Evolutionary conservation across 2,113 vertebrate species (phyloP), one percentile per base, ranked within the genome.

Genomic region (Anser cygnoides): DNA sequence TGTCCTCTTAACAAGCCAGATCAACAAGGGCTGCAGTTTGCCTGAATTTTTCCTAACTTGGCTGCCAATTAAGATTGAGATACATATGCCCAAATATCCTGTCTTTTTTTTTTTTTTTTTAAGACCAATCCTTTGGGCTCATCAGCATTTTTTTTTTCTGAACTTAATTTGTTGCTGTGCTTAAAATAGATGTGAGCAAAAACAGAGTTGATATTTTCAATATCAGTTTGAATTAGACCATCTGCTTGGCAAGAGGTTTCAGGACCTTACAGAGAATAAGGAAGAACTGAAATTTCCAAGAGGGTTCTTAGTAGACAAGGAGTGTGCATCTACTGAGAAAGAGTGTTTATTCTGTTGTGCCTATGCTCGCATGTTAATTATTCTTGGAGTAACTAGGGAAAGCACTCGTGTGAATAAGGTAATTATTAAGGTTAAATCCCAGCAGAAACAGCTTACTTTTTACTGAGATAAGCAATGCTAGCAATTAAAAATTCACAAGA

Each of bases 341-440:
- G 10, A 46, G 12, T 12, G 29, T 9, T 89, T 57, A 52, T 82
- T 62, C 54, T 84, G 19, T 81, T 81, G 41, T 43, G 46, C 43
- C 49, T 67, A 2, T 4, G 16, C 29, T 90, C 75, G 50, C 39
- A 50, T 43, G 95, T 96, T 96, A 96, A 96, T 97, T 93, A 96
- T 85, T 87, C 37, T 77, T 92, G 39, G 62, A 90, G 90, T 87
- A 97, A 85, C 41, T 66, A 65, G 50, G 35, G 65, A 95, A 92
- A 87, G 14, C 39, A 78, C 22, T 19, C 9, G 9, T 84, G 39
- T 61, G 50, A 86, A 54, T 5, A 77, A 7, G 46, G 46, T 88
- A 92, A 91, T 96, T 89, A 96, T 72, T 89, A 61, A 95, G 20
- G 52, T 93, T 76, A 79, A 81, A 92, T 87, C 66, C n/a, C 44